A percentile compares a stretch with the other conserved stretches of the same genome.
Evolutionary conservation across 2,113 vertebrate species (phyloP).

Genomic region (Pedetes capensis): DNA sequence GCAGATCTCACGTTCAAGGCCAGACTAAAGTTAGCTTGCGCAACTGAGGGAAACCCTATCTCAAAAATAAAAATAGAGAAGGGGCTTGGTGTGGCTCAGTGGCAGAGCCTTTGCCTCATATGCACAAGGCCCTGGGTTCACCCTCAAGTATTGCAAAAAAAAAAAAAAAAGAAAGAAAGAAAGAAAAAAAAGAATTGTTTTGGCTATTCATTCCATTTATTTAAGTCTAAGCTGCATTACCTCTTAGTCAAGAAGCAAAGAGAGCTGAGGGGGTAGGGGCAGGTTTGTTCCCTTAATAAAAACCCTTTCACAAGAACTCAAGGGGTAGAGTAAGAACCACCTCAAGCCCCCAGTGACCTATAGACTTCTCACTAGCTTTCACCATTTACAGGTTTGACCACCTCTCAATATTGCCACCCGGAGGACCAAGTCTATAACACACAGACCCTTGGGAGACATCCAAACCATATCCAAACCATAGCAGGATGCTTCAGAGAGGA

Average conservation of each 20-base stretch:
- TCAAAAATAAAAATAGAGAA: no score
- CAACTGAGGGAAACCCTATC: no score
- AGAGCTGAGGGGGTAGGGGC: not conserved
- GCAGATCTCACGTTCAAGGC: no score
- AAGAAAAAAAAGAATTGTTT: no score
- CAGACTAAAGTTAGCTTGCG: no score
- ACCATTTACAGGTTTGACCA: not conserved
- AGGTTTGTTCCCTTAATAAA: not conserved
- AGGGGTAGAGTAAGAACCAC: not conserved
- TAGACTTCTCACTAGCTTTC: not conserved
- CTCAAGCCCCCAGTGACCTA: not conserved
- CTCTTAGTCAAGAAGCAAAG: not conserved
- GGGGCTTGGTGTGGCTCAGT: not conserved
- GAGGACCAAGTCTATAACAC: not conserved
- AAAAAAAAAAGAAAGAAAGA: no score
- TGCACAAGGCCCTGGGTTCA: not conserved
- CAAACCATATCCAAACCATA: not conserved
- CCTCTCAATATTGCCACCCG: not conserved
- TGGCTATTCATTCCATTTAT: no score
- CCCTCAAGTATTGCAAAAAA: not conserved
- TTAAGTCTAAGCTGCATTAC: no score
- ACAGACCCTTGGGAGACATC: not conserved
- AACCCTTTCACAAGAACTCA: not conserved
- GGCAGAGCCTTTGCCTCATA: not conserved
- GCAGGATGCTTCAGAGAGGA: not conserved